These are phyloP conservation scores for Nylanderia fulva DNA, from an alignment of 1,140 invertebrate genomes.

Conservation along the genomic window DNA sequence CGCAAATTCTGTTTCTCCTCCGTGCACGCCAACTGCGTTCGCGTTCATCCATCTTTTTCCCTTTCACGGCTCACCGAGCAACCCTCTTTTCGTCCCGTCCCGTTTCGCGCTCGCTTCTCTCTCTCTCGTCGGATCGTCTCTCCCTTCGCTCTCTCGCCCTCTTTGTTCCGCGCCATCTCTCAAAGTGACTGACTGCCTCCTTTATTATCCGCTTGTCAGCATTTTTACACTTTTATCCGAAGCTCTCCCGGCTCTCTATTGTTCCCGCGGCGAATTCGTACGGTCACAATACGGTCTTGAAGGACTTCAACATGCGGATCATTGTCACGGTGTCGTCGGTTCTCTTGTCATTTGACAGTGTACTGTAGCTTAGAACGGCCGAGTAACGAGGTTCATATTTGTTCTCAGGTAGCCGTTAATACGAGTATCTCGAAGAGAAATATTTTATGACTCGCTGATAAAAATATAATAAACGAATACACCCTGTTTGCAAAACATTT, in stretches of 20 bases:
- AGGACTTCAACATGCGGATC: conserved; percentile 46
- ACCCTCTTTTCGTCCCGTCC: conserved; percentile 11
- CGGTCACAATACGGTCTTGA: conserved; percentile 69
- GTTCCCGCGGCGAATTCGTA: conserved; percentile 72
- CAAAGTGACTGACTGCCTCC: conserved; percentile 86
- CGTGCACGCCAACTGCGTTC: conserved; percentile 83
- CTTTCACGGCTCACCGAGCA: conserved; percentile 84
- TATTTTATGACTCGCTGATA: background rate
- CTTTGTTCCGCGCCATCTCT: conserved; percentile 85
- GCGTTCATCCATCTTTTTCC: conserved; percentile 86
- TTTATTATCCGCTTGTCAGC: conserved; percentile 87
- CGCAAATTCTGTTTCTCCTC: conserved; percentile 85
- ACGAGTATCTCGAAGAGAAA: conserved; percentile 7
- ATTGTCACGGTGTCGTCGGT: conserved; percentile 50
- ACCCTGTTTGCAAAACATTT: background rate
- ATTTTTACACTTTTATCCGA: conserved; percentile 86
- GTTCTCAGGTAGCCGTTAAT: conserved; percentile 38
- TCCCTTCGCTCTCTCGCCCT: conserved; percentile 66
- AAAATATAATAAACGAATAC: no score
- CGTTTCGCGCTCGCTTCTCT: background rate
- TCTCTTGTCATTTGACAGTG: conserved; percentile 43
- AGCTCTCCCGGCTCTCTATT: conserved; percentile 74
- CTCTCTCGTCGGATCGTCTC: conserved; percentile 50
- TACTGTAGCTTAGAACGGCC: conserved; percentile 26
- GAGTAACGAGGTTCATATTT: conserved; percentile 62